Base-by-base conservation (phyloP, 1,140 invertebrate species). In the Hydropsyche tenuis region DNA sequence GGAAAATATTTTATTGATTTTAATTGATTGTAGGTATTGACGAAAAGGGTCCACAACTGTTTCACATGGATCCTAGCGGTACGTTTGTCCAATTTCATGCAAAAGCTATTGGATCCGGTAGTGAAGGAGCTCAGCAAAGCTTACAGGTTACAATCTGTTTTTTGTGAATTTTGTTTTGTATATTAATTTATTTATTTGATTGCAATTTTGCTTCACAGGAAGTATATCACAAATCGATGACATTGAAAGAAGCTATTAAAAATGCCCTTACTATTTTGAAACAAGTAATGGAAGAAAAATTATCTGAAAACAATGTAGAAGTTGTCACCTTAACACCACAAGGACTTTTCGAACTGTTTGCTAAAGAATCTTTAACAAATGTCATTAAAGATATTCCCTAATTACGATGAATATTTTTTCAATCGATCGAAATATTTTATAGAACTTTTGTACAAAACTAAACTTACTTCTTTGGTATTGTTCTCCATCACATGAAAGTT, bases 201-300 rank as follows among this genome's bases (percentile, higher is more conserved):
- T 12, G 5, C n/a, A n/a, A n/a, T 25, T 22, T 20, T 14, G 2
- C 30, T 77, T 87, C 91, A 18, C 87, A 99, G 93, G 89, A 90
- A 75, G 83, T 87, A n/a, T 90, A 88, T 75, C 87, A 89, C 74
- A 84, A 86, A 51, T 93, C 94, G 11, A 96, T 99, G 93, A 97
- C 93, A 0, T 83, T 99, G n/a, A 91, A 94, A 74, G 97, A 99
- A 86, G 98, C 97, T 14, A 92, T 96, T 69, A 97, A 96, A 80
- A 83, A 93, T 42, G 92, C 96, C 1, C 84, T 99, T 14, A 96
- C 93, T 7, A 99, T 99, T 80, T 84, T 99, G 1, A 99, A 99
- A 81, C 97, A 99, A 87, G 97, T 99, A 0, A 99, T 99, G 98
- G 98, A 99, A 83, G 98, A 99, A 84, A 99, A 99, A 85, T 83